A percentile compares a stretch with the other conserved stretches of the same genome.
Conservation (phyloP, 2,888 invertebrate genomes). For the Hyles lineata region DNA sequence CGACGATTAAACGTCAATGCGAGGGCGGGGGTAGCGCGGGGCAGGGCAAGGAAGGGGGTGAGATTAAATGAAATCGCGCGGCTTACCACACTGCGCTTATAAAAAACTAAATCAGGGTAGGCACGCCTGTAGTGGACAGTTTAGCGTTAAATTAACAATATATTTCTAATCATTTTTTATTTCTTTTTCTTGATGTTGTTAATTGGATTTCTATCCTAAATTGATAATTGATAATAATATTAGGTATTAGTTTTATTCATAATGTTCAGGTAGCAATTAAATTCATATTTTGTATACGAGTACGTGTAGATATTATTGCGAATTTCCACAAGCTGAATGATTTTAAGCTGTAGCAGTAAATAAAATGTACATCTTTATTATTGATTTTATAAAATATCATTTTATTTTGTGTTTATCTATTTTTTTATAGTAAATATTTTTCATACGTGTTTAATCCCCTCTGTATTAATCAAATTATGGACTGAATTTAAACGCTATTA, state of each 20-base stretch:
- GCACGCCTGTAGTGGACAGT: neutral
- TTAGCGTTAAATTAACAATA: neutral
- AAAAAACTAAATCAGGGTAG: constrained; percentile 21
- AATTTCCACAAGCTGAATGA: too few relatives aligned
- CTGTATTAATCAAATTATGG: neutral
- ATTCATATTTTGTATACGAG: too few relatives aligned
- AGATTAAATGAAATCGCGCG: constrained; percentile 29
- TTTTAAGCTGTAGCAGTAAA: too few relatives aligned
- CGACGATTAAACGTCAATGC: constrained; percentile 21
- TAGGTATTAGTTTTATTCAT: too few relatives aligned
- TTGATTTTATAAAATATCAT: too few relatives aligned
- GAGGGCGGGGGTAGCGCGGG: neutral
- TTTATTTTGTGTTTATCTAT: too few relatives aligned
- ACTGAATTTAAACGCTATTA: neutral
- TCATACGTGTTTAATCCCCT: neutral
- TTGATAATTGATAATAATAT: too few relatives aligned
- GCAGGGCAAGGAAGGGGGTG: neutral
- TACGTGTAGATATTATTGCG: too few relatives aligned
- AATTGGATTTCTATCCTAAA: neutral
- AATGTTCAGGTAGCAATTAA: too few relatives aligned
- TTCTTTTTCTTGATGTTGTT: neutral
- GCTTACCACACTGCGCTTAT: constrained; percentile 27
- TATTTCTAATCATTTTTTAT: neutral
- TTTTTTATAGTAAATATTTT: too few relatives aligned
- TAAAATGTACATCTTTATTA: too few relatives aligned